Evolutionary conservation across 2,888 invertebrate species (phyloP).

Genomic region (Chalcis sispes): DNA sequence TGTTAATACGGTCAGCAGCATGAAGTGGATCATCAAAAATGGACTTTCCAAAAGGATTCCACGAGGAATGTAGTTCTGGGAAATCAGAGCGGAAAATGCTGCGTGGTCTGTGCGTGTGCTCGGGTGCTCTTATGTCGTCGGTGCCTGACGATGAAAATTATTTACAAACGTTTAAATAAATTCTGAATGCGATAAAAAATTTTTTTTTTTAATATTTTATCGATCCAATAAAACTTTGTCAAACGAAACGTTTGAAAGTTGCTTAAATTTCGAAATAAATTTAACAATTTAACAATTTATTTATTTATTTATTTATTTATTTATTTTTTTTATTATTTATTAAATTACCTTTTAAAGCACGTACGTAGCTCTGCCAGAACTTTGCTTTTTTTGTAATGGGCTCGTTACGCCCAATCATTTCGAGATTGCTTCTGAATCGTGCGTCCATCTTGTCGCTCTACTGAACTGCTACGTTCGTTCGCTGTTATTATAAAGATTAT

Average conservation of each 20-base stretch:
- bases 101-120: constrained; percentile 82
- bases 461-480: constrained; percentile 84
- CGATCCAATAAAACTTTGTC: too few species aligned
- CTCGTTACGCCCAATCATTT: constrained; percentile 96
- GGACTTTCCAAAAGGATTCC: constrained; percentile 89
- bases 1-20: constrained; percentile 89
- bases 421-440: constrained; percentile 90
- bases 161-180: not conserved
- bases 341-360: constrained; percentile 90
- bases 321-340: constrained; percentile 79
- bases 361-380: constrained; percentile 95
- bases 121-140: constrained; percentile 93
- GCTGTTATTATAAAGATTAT: constrained; percentile 77
- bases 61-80: constrained; percentile 83
- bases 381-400: constrained; percentile 94
- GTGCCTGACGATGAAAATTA: constrained; percentile 80
- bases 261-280: too few species aligned
- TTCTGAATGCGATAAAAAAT: too few species aligned
- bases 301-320: constrained; percentile 76
- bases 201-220: too few species aligned
- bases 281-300: not conserved
- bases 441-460: constrained; percentile 84
- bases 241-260: too few species aligned
- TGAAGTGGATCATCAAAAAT: constrained; percentile 91
- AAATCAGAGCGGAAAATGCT: constrained; percentile 83